Evolutionary conservation across 2,888 invertebrate genomes (phyloP).

Genomic region (Agrochola circellaris): DNA sequence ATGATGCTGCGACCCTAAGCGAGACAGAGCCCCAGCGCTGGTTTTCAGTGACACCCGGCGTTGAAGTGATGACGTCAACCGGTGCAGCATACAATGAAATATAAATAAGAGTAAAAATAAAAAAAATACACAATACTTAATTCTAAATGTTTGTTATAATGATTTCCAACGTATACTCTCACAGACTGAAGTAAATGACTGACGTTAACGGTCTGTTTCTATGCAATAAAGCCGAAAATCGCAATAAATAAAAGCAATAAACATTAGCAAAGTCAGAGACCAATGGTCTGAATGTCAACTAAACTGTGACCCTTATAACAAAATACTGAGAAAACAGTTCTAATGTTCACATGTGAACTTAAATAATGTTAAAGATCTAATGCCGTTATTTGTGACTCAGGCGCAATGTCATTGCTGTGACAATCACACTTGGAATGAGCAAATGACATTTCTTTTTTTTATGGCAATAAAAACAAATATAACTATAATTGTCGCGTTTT

Average conservation of each 20-base stretch:
- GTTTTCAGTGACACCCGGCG: too few relatives aligned
- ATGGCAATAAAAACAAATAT: neutral
- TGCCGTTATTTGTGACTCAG: constrained; percentile 49
- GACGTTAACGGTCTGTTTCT: neutral
- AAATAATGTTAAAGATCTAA: constrained; percentile 23
- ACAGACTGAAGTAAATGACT: neutral
- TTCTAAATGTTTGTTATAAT: too few relatives aligned
- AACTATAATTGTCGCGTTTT: neutral
- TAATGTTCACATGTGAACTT: constrained; percentile 43
- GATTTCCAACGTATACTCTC: neutral
- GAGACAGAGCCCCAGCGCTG: too few relatives aligned
- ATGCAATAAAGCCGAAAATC: constrained; percentile 35
- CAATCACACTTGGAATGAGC: constrained; percentile 3
- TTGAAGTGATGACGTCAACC: too few relatives aligned
- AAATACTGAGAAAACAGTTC: constrained; percentile 47
- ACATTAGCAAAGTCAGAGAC: constrained; percentile 23
- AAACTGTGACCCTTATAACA: constrained; percentile 34
- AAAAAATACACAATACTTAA: too few relatives aligned
- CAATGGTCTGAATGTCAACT: constrained; percentile 14
- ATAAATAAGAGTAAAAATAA: too few relatives aligned
- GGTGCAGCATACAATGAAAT: too few relatives aligned
- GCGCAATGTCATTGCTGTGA: constrained; percentile 9
- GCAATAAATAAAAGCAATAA: constrained; percentile 27
- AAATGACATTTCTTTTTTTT: constrained; percentile 4
- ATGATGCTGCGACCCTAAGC: too few relatives aligned